Evolutionary conservation across 1,140 invertebrate species (phyloP), one percentile per base, ranked within the genome.

Genomic region (Octopus bimaculoides): DNA sequence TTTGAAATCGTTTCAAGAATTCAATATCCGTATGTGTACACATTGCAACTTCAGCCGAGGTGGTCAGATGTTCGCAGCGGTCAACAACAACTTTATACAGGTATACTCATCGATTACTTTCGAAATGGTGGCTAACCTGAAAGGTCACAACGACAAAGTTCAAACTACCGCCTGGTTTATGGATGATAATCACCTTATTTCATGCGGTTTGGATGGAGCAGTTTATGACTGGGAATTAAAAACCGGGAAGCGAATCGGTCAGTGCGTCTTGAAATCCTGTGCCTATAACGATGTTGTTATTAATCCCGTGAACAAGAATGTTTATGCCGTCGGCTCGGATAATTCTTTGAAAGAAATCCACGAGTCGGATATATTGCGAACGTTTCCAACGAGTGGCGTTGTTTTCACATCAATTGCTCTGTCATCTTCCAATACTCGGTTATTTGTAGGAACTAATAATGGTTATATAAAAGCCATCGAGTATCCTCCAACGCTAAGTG

Each of bases 281-380:
- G 17, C 8, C 6, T 69, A 69, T 69, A 69, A 14, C 5, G 66
- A 69, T 17, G 26, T 69, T 20, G 26, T 20, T 5, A 5, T 4
- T 14, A 14, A 69, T 69, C 66, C 26, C 17, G 14, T 0, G 5
- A 69, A 4, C 8, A 69, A 14, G 5, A n/a, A 69, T 69, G 26
- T 69, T n/a, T 69, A 69, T 20, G 66, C 66, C 14, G 66, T 69
- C 66, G 66, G 66, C 5, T 69, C 66, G 66, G 66, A 69, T 69
- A 0, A 14, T n/a, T n/a, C 66, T 17, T 17, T 69, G 14, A 69
- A 69, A 14, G 66, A 69, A 20, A 69, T 69, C 26, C 66, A n/a
- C 17, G 66, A 69, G 26, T 69, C 66, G 14, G 66, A 69, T 12
- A 20, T 69, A 5, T 6, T 12, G 26, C 66, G 66, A 17, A 14